Percentiles rank a stretch among this genome's conserved stretches.
Evolutionary conservation across 2,888 invertebrate species (phyloP).

Genomic region (Tanytarsus gracilentus): DNA sequence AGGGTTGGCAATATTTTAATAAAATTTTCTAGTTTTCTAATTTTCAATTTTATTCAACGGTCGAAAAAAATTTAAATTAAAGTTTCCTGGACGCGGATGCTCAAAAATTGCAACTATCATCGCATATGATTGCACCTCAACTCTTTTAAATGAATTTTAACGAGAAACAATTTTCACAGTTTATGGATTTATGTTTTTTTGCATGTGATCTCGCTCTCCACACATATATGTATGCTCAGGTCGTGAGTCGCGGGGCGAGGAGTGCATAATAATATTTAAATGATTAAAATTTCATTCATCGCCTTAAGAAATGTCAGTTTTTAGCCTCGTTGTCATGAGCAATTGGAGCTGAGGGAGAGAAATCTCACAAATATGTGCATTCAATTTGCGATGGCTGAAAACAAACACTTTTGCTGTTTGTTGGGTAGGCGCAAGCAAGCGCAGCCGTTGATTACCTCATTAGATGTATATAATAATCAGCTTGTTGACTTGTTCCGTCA

Average conservation of each 20-base stretch:
- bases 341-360: neutral
- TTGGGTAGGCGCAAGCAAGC: neutral
- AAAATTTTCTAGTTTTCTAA: no score
- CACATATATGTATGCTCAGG: no score
- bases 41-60: no score
- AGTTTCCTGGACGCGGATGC: no score
- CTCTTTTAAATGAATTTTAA: constrained; percentile 16
- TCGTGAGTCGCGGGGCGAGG: no score
- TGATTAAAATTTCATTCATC: neutral
- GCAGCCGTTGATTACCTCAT: no score
- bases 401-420: neutral
- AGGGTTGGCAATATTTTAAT: no score
- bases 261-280: no score
- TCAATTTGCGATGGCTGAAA: neutral
- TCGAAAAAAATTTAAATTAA: no score
- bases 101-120: no score
- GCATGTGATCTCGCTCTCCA: neutral
- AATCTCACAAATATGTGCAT: neutral
- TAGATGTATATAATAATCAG: no score
- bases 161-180: constrained; percentile 22
- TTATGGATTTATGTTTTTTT: constrained; percentile 14
- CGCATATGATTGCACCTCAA: neutral
- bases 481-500: no score
- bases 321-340: neutral
- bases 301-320: constrained; percentile 1